Evolutionary conservation across 1,140 invertebrate species (phyloP).

Genomic region (Drosophila mojavensis): DNA sequence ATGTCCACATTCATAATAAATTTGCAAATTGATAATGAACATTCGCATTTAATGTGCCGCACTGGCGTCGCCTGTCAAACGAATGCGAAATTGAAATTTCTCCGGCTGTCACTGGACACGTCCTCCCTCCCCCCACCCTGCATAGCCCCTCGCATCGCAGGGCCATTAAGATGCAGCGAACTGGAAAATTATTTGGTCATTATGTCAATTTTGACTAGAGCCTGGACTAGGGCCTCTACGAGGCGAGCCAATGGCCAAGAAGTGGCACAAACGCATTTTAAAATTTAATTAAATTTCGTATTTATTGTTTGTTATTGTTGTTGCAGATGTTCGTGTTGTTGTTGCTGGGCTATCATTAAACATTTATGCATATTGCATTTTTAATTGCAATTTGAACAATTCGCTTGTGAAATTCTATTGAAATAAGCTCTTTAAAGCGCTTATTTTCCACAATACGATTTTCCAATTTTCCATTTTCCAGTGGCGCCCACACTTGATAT

Average conservation of each 20-base stretch:
- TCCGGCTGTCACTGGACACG: not conserved
- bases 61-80: slow-evolving; percentile 63
- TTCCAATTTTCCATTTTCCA: not conserved
- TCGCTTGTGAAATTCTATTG: slow-evolving; percentile 22
- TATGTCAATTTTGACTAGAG: slow-evolving; percentile 72
- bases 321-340: not conserved
- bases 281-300: slow-evolving; percentile 75
- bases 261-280: slow-evolving; percentile 50
- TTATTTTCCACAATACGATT: slow-evolving; percentile 24
- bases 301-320: slow-evolving; percentile 28
- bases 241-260: slow-evolving; percentile 38
- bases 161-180: slow-evolving; percentile 58
- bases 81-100: slow-evolving; percentile 66
- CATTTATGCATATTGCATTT: slow-evolving; percentile 51
- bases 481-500: too few relatives aligned
- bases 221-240: not conserved
- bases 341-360: slow-evolving; percentile 31
- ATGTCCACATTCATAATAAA: slow-evolving; percentile 80
- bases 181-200: slow-evolving; percentile 82
- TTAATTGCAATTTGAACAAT: slow-evolving; percentile 40
- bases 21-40: slow-evolving; percentile 74
- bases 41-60: slow-evolving; percentile 74
- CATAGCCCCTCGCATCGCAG: not conserved
- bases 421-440: slow-evolving; percentile 43
- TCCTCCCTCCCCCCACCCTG: not conserved